phyloP scores from a whole-genome alignment of 2,797 vertebrate genomes.

The Sciaenops ocellatus region DNA sequence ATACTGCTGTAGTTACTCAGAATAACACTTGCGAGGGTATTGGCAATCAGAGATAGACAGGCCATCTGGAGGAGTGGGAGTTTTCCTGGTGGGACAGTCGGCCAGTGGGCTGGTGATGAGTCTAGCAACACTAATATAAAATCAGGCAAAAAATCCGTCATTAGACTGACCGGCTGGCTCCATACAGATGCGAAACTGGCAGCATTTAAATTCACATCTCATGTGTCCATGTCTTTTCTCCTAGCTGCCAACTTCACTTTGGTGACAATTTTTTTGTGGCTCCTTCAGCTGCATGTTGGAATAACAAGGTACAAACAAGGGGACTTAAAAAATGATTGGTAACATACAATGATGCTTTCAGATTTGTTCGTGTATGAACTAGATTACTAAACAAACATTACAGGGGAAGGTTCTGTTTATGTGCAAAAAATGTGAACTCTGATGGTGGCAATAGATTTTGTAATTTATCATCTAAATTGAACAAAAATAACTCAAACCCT shows the following conservation, averaged over 20 bases:
- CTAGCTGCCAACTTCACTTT: conserved; percentile 26
- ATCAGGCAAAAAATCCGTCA: conserved; percentile 28
- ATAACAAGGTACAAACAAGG: background rate
- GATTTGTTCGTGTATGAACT: background rate
- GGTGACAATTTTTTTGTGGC: background rate
- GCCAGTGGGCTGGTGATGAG: conserved; percentile 56
- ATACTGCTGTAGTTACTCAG: conserved; percentile 37
- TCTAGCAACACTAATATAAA: conserved; percentile 58
- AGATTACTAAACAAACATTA: background rate
- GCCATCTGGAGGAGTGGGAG: conserved; percentile 78
- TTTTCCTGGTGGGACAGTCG: conserved; percentile 62
- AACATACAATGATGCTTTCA: background rate
- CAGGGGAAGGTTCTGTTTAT: background rate
- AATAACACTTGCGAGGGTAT: conserved; percentile 54
- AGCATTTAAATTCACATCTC: conserved; percentile 43
- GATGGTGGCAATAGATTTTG: background rate
- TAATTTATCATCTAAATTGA: background rate
- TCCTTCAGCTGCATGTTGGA: background rate
- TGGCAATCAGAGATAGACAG: conserved; percentile 66
- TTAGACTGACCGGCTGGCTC: conserved; percentile 34
- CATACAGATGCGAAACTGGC: conserved; percentile 57
- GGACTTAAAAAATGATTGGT: background rate
- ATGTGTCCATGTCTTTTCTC: background rate
- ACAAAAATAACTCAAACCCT: background rate
- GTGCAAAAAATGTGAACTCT: background rate